phyloP scores from a whole-genome alignment of 2,113 vertebrate species.

The Leiothrix lutea region DNA sequence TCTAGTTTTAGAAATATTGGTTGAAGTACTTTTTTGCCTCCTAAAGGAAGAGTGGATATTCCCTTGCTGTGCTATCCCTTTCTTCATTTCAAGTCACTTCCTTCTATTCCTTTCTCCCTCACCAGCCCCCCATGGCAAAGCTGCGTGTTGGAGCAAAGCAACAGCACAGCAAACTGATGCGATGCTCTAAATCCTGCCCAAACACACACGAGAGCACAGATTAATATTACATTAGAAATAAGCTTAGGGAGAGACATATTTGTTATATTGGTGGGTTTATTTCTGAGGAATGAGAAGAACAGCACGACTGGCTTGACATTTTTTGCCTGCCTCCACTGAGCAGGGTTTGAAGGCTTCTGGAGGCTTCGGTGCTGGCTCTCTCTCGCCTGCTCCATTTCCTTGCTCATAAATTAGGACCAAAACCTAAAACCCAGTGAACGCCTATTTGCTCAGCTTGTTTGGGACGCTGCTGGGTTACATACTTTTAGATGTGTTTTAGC shows the following conservation, averaged over 20 bases:
- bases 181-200: slow-evolving; percentile 47
- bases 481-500: not conserved
- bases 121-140: not conserved
- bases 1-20: not conserved
- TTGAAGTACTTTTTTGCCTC: not conserved
- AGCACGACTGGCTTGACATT: not conserved
- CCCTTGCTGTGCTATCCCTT: not conserved
- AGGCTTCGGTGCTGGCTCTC: not conserved
- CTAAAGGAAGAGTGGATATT: not conserved
- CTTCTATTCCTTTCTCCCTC: not conserved
- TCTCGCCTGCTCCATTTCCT: not conserved
- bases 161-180: not conserved
- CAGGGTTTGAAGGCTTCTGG: not conserved
- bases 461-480: not conserved
- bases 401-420: not conserved
- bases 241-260: not conserved
- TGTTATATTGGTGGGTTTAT: not conserved
- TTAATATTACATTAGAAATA: slow-evolving; percentile 18
- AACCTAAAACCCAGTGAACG: not conserved
- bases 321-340: not conserved
- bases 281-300: not conserved
- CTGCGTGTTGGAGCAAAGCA: not conserved
- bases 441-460: not conserved
- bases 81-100: not conserved
- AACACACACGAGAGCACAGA: not conserved